Conservation (phyloP, 92 coral and sea anemone genomes). For the Palythoa caribaeorum region DNA sequence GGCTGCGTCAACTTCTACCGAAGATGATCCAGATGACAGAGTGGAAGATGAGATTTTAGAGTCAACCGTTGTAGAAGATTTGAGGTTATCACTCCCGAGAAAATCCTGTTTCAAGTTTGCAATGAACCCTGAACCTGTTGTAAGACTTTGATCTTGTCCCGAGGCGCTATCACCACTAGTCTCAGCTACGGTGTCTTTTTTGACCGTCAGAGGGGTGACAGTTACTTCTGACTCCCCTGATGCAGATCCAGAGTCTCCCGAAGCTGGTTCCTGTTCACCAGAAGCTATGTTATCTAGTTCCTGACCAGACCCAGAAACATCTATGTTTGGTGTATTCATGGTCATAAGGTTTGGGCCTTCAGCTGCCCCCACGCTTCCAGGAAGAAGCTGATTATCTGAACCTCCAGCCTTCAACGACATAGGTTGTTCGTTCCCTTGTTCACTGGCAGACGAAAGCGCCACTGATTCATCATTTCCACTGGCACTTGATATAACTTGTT, state of each 20-base stretch:
- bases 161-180: constrained; percentile 30
- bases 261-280: constrained; percentile 39
- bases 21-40: constrained; percentile 12
- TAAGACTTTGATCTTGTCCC: neutral
- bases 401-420: constrained; percentile 20
- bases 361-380: constrained; percentile 43
- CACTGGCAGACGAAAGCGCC: constrained; percentile 21
- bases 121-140: neutral
- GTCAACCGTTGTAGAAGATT: constrained; percentile 10
- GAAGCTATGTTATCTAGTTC: constrained; percentile 39
- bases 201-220: constrained; percentile 11
- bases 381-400: constrained; percentile 41
- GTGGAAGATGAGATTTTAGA: neutral
- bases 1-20: neutral
- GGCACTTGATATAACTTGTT: constrained; percentile 18
- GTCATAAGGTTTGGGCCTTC: constrained; percentile 91
- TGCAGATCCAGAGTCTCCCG: constrained; percentile 70
- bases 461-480: constrained; percentile 4
- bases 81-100: constrained; percentile 8
- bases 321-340: constrained; percentile 78
- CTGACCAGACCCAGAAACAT: constrained; percentile 69
- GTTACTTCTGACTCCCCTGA: constrained; percentile 51
- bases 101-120: constrained; percentile 15
- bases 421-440: constrained; percentile 3
- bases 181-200: constrained; percentile 23